Evolutionary conservation across 2,888 invertebrate species (phyloP).

Genomic region (Tenodera sinensis): DNA sequence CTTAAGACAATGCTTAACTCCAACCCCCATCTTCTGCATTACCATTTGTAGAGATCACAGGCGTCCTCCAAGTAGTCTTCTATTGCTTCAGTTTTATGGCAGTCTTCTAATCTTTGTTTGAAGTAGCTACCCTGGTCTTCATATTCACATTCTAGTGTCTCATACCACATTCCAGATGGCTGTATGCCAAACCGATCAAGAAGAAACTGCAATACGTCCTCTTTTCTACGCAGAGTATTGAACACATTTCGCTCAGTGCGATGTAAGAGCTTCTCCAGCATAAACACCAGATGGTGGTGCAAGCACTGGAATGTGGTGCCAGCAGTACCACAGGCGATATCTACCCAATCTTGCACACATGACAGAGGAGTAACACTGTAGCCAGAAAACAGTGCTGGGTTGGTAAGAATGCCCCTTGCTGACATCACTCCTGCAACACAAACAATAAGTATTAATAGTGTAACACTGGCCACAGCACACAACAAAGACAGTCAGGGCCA

Average conservation of each 20-base stretch:
- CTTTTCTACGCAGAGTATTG: conserved; percentile 63
- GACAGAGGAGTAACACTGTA: conserved; percentile 62
- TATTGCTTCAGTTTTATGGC: too few species aligned
- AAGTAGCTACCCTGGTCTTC: not conserved
- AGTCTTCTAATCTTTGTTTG: not conserved
- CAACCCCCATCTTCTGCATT: not conserved
- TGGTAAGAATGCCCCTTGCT: conserved; percentile 84
- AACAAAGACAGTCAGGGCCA: too few species aligned
- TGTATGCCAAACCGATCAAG: not conserved
- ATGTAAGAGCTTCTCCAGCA: conserved; percentile 80
- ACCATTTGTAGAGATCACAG: not conserved
- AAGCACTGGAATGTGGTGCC: conserved; percentile 79
- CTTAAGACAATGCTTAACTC: too few species aligned
- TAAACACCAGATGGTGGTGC: conserved; percentile 95
- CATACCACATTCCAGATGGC: not conserved
- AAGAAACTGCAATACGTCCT: not conserved
- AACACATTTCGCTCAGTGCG: conserved; percentile 71
- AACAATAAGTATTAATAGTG: not conserved
- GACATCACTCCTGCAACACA: conserved; percentile 75
- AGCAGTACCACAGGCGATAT: conserved; percentile 50
- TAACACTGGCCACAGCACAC: too few species aligned
- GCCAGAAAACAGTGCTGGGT: conserved; percentile 87
- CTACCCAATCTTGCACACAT: conserved; percentile 80
- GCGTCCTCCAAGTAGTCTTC: not conserved
- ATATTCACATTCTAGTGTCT: not conserved